Percentiles rank a stretch among this genome's conserved stretches.
Evolutionary conservation across 2,113 vertebrate genomes (phyloP).

Genomic region (Rynchops niger): DNA sequence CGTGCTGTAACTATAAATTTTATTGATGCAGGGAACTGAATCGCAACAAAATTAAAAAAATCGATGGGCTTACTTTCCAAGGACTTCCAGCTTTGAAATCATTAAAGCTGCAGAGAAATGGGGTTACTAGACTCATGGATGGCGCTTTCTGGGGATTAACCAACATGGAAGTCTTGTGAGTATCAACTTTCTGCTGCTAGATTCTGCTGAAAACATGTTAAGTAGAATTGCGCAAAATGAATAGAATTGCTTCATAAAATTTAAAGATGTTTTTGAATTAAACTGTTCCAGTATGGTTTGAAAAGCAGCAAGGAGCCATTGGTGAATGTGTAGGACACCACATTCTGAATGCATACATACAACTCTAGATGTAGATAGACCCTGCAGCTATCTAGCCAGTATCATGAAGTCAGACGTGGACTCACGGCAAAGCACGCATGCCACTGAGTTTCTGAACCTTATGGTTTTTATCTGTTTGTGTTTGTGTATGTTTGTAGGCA

Average conservation of each 20-base stretch:
- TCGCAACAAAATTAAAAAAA: conserved; percentile 88
- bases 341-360: background rate
- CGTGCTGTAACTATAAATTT: conserved; percentile 7
- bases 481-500: conserved; percentile 78
- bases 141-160: conserved; percentile 95
- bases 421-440: background rate
- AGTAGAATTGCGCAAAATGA: background rate
- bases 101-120: conserved; percentile 90
- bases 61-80: conserved; percentile 93
- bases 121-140: conserved; percentile 89
- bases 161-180: conserved; percentile 95
- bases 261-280: background rate
- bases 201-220: background rate
- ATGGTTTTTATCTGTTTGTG: background rate
- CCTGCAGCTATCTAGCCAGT: background rate
- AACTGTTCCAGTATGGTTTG: background rate
- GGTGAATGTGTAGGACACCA: background rate
- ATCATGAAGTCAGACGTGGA: background rate
- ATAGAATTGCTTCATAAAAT: background rate
- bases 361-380: background rate
- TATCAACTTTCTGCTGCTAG: background rate
- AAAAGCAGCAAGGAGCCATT: background rate
- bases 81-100: conserved; percentile 88
- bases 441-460: background rate
- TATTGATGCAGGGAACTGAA: conserved; percentile 84